phyloP scores from a whole-genome alignment of 1,140 invertebrate genomes.

The Rhagoletis zephyria region DNA sequence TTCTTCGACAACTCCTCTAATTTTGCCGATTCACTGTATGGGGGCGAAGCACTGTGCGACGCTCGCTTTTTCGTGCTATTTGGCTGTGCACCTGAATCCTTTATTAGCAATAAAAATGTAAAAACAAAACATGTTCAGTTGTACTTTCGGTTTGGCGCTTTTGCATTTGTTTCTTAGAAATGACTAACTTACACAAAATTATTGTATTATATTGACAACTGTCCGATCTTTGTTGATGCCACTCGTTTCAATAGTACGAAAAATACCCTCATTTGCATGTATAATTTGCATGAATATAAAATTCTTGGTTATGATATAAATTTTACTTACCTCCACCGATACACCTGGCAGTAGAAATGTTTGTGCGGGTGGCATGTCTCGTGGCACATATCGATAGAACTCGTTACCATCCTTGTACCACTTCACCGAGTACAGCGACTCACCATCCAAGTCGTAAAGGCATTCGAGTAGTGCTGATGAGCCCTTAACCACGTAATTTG shows the following conservation, averaged over 20 bases:
- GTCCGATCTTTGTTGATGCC: background rate
- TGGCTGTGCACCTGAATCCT: background rate
- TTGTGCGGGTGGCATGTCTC: constrained; percentile 78
- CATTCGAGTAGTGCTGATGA: constrained; percentile 78
- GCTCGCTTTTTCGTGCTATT: background rate
- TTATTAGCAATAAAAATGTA: background rate
- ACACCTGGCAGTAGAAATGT: constrained; percentile 79
- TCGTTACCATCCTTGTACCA: constrained; percentile 86
- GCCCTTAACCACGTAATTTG: constrained; percentile 80
- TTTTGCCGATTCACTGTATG: too few species aligned
- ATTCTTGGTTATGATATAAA: too few species aligned
- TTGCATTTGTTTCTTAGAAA: background rate
- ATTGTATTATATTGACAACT: background rate
- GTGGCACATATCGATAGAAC: constrained; percentile 85
- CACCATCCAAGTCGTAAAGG: constrained; percentile 79
- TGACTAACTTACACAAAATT: constrained; percentile 19
- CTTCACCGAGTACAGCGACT: constrained; percentile 84
- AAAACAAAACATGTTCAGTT: background rate
- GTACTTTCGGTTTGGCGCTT: constrained; percentile 15
- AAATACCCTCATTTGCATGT: background rate
- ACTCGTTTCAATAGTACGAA: background rate
- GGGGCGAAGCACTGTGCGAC: too few species aligned
- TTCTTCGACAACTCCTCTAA: too few species aligned
- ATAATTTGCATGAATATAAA: background rate
- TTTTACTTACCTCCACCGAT: constrained; percentile 77